A percentile compares a stretch with the other conserved stretches of the same genome.
These are phyloP conservation scores for Xiphorhynchus erythropygius DNA, from an alignment of 2,797 vertebrate species.

Conservation along the genomic window DNA sequence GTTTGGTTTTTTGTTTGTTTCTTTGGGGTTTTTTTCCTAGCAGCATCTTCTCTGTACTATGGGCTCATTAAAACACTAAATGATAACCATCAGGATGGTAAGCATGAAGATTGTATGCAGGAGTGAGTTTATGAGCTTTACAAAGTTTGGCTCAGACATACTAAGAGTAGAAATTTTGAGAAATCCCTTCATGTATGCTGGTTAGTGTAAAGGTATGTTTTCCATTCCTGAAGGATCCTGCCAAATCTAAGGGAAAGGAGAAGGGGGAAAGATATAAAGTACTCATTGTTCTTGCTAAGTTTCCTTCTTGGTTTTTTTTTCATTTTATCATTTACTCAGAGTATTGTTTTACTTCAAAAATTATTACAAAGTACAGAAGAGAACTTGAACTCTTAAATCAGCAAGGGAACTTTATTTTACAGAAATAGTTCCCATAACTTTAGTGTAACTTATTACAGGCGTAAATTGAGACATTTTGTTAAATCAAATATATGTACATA, in stretches of 20 bases:
- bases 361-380: not conserved
- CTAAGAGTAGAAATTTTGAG: constrained; percentile 1
- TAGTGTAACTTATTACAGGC: not conserved
- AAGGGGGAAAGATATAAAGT: constrained; percentile 6
- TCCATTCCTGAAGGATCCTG: constrained; percentile 33
- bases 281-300: constrained; percentile 28
- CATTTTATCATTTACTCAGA: constrained; percentile 1
- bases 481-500: not conserved
- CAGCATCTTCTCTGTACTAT: not conserved
- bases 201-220: constrained; percentile 14
- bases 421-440: not conserved
- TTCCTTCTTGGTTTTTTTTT: not conserved
- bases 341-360: constrained; percentile 27
- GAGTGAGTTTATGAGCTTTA: not conserved
- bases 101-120: not conserved
- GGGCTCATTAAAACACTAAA: not conserved
- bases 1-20: too few species aligned
- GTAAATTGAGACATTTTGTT: not conserved
- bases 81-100: not conserved
- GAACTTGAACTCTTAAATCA: not conserved
- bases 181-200: not conserved
- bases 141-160: not conserved
- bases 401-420: not conserved
- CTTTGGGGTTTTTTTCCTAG: not conserved
- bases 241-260: constrained; percentile 10